phyloP scores from a whole-genome alignment of 2,888 invertebrate genomes.

The Cheilosia urbana region DNA sequence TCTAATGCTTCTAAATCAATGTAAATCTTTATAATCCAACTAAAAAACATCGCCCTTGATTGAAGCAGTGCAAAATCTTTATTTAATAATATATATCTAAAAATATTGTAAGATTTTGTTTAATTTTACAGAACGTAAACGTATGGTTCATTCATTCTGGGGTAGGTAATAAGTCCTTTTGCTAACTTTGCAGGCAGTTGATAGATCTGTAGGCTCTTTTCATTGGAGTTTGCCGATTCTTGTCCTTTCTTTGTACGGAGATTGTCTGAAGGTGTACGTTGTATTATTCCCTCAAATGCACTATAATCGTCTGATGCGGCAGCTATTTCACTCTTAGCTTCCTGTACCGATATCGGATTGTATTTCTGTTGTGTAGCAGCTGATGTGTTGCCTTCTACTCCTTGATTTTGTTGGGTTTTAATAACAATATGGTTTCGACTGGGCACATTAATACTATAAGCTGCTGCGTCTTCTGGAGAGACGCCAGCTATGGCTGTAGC shows the following conservation, averaged over 20 bases:
- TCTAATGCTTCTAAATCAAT: no score
- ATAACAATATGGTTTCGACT: constrained; percentile 81
- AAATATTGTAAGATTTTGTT: no score
- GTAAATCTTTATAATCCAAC: no score
- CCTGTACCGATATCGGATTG: not conserved
- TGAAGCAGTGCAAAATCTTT: no score
- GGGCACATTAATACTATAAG: constrained; percentile 81
- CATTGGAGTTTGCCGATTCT: not conserved
- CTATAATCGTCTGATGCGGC: constrained; percentile 21
- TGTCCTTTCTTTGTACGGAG: not conserved
- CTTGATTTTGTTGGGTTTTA: constrained; percentile 70
- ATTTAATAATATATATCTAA: no score
- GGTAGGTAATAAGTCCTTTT: not conserved
- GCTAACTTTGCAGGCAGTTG: constrained; percentile 12
- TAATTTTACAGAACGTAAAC: constrained; percentile 16
- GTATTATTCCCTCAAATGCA: not conserved
- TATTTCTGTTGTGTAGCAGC: not conserved
- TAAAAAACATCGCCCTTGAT: not conserved
- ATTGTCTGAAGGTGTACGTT: not conserved
- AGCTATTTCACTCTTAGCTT: constrained; percentile 36
- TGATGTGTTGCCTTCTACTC: constrained; percentile 3
- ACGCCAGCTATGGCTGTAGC: constrained; percentile 91
- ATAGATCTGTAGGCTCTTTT: constrained; percentile 2
- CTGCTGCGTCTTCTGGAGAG: constrained; percentile 82
- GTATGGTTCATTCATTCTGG: constrained; percentile 7